A percentile compares a stretch with the other conserved stretches of the same genome.
These are phyloP conservation scores for Seriola rivoliana DNA, from an alignment of 2,113 vertebrate species.

Conservation along the genomic window DNA sequence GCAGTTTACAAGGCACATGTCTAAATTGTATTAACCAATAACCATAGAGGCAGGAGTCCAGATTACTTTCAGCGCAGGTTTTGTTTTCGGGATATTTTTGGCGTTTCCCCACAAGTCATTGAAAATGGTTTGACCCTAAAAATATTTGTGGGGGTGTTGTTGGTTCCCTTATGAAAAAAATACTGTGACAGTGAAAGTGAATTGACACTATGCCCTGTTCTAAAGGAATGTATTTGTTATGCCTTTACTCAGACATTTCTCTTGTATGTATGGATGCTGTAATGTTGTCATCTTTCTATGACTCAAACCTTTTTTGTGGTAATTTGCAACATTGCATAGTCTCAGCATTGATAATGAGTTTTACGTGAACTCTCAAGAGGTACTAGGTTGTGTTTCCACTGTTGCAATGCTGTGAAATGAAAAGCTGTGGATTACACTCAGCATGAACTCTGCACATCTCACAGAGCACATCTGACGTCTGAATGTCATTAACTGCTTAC, in stretches of 20 bases:
- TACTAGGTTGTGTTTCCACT: not conserved
- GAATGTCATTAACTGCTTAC: constrained; percentile 27
- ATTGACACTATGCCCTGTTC: not conserved
- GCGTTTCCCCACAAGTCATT: not conserved
- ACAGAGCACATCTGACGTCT: constrained; percentile 8
- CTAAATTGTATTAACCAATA: not conserved
- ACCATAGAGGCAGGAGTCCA: not conserved
- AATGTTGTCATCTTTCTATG: not conserved
- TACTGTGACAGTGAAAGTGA: not conserved
- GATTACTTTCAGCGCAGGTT: not conserved
- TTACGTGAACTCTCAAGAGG: not conserved
- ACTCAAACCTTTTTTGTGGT: not conserved
- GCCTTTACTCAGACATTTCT: not conserved
- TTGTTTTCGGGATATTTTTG: not conserved
- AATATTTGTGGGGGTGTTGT: not conserved
- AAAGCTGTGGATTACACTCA: not conserved
- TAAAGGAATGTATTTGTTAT: not conserved
- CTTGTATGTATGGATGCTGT: not conserved
- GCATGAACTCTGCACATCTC: constrained; percentile 4
- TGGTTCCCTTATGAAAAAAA: not conserved
- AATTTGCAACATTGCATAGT: not conserved
- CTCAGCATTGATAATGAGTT: not conserved
- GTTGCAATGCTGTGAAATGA: constrained; percentile 1
- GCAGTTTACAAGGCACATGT: not conserved
- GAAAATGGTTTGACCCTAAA: not conserved